phyloP scores from a whole-genome alignment of 2,797 vertebrate species.

The Echiichthys vipera region DNA sequence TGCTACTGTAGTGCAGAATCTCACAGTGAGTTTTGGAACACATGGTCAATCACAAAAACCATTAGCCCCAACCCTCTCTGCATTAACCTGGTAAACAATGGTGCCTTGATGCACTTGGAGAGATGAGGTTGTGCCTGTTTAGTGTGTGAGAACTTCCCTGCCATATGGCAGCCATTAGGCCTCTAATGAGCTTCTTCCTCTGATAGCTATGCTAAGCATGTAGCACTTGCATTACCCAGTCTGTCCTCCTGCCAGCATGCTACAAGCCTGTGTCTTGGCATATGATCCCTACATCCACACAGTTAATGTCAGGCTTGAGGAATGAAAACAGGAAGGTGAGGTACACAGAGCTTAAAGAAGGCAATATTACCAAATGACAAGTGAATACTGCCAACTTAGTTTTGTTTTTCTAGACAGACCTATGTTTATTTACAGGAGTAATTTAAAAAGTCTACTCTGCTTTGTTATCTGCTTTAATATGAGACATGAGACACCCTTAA shows the following conservation, averaged over 20 bases:
- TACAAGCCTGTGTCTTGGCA: conserved; percentile 26
- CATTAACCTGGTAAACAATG: conserved; percentile 65
- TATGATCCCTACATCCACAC: conserved; percentile 21
- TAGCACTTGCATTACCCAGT: conserved; percentile 25
- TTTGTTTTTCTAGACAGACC: neutral
- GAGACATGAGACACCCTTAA: neutral
- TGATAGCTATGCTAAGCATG: conserved; percentile 59
- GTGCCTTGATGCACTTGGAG: conserved; percentile 48
- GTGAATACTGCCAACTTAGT: neutral
- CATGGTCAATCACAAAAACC: conserved; percentile 58
- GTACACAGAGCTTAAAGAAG: conserved; percentile 1
- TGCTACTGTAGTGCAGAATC: conserved; percentile 53
- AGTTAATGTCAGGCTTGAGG: conserved; percentile 26
- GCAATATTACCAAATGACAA: conserved; percentile 2
- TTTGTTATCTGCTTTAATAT: neutral
- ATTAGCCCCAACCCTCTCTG: conserved; percentile 48
- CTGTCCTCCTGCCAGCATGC: conserved; percentile 24
- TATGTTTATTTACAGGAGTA: neutral
- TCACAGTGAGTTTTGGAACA: conserved; percentile 39
- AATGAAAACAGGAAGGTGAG: conserved; percentile 43
- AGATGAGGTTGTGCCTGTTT: conserved; percentile 55
- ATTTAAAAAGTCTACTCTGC: neutral
- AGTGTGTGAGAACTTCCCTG: conserved; percentile 50
- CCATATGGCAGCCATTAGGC: conserved; percentile 70
- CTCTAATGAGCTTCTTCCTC: conserved; percentile 71